A percentile compares a stretch with the other conserved stretches of the same genome.
Conservation (phyloP, 2,888 invertebrate species). For the Erebia palarica region DNA sequence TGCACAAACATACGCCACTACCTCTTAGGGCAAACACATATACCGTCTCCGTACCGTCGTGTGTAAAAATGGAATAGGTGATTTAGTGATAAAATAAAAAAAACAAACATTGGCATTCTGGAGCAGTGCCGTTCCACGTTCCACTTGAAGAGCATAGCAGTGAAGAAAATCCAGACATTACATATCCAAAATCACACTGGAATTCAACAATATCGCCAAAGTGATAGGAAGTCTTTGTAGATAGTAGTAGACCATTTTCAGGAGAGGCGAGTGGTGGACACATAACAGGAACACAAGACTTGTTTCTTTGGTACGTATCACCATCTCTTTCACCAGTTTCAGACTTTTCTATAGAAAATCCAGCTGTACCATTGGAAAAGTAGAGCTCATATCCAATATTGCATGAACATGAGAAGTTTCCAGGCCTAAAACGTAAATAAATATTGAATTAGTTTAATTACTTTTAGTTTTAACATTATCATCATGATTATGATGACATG, state of each 20-base stretch:
- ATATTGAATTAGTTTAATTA: neutral
- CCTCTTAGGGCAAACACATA: too few species aligned
- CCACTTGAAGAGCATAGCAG: constrained; percentile 94
- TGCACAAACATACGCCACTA: too few species aligned
- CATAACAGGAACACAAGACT: constrained; percentile 97
- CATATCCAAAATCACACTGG: constrained; percentile 97
- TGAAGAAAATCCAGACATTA: constrained; percentile 93
- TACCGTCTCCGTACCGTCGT: too few species aligned
- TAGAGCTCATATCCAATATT: constrained; percentile 96
- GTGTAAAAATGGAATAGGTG: neutral
- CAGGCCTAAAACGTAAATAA: constrained; percentile 81
- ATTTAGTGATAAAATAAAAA: neutral
- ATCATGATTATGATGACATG: neutral
- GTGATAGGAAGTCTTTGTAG: constrained; percentile 91
- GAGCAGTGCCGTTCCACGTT: constrained; percentile 96
- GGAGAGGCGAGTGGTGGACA: constrained; percentile 90
- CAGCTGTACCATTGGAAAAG: constrained; percentile 93
- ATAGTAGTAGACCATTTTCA: constrained; percentile 92
- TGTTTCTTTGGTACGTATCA: constrained; percentile 94
- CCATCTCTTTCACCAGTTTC: constrained; percentile 95
- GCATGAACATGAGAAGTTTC: constrained; percentile 93
- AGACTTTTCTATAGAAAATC: constrained; percentile 88
- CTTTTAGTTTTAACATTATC: neutral
- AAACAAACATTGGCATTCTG: constrained; percentile 94
- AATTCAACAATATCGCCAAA: constrained; percentile 95